Evolutionary conservation across 1,140 invertebrate genomes (phyloP).

Genomic region (Drosophila baimaii): DNA sequence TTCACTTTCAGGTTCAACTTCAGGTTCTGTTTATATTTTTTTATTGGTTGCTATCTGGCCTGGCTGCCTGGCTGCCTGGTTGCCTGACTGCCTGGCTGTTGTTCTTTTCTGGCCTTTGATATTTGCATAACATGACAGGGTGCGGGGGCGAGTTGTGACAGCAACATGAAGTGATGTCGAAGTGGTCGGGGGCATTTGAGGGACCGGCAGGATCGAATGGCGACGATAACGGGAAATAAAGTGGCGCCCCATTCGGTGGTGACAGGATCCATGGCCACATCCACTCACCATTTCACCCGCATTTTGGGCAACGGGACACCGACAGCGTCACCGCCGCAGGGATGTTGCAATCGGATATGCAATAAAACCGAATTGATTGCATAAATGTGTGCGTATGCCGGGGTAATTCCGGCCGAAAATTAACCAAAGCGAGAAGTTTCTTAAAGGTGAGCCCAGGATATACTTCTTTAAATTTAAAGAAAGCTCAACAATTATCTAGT

Average conservation of each 20-base stretch:
- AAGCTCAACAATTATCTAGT: too few species aligned
- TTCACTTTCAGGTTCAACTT: neutral
- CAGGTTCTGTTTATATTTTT: neutral
- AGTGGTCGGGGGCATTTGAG: neutral
- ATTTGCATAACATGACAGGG: conserved; percentile 60
- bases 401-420: too few species aligned
- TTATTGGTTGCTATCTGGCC: neutral
- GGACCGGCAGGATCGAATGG: conserved; percentile 17
- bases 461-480: too few species aligned
- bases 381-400: neutral
- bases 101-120: conserved; percentile 36
- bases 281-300: neutral
- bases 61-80: too few species aligned
- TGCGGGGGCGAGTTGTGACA: conserved; percentile 22
- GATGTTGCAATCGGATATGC: conserved; percentile 15
- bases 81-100: neutral
- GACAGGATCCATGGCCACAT: neutral
- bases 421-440: too few species aligned
- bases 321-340: too few species aligned
- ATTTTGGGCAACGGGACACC: neutral
- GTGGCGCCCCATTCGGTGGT: conserved; percentile 2
- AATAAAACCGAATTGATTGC: conserved; percentile 10
- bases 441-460: too few species aligned
- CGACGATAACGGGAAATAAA: conserved; percentile 42
- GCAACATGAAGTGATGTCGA: conserved; percentile 21